A percentile compares a stretch with the other conserved stretches of the same genome.
Evolutionary conservation across 2,797 vertebrate genomes (phyloP).

Genomic region (Enteromius trimaculatus): DNA sequence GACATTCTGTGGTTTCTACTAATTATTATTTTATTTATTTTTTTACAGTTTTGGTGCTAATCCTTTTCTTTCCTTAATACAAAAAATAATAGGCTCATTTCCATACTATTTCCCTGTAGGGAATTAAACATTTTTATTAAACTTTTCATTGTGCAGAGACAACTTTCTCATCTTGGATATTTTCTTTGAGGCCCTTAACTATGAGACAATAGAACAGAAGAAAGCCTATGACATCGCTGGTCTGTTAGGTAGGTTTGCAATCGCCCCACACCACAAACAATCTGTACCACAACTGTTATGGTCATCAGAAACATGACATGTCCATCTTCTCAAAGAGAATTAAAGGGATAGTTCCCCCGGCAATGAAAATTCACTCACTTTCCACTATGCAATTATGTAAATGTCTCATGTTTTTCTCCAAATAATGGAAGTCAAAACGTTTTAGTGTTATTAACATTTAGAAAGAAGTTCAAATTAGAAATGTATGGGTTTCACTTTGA

Average conservation of each 20-base stretch:
- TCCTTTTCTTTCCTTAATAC: conserved; percentile 36
- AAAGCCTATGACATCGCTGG: conserved; percentile 94
- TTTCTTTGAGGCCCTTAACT: conserved; percentile 97
- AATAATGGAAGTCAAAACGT: neutral
- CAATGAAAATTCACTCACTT: neutral
- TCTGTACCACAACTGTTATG: neutral
- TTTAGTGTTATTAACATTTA: neutral
- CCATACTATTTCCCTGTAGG: conserved; percentile 11
- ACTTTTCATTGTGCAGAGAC: conserved; percentile 79
- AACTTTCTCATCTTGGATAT: conserved; percentile 98
- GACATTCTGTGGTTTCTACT: conserved; percentile 51
- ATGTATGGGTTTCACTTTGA: neutral
- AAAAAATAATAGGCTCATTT: conserved; percentile 41
- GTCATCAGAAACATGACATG: neutral
- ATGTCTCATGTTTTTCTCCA: neutral
- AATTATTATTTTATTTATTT: conserved; percentile 46
- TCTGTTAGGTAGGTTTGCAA: conserved; percentile 84
- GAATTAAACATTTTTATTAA: conserved; percentile 37
- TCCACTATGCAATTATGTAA: neutral
- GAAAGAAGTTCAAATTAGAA: neutral
- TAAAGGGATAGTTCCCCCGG: neutral
- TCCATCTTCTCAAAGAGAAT: neutral
- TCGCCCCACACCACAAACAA: neutral
- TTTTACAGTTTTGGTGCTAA: conserved; percentile 22
- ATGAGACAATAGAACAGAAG: conserved; percentile 95